A percentile compares a stretch with the other conserved stretches of the same genome.
phyloP scores from a whole-genome alignment of 2,888 invertebrate genomes.

The Acrocyrtus sp. region DNA sequence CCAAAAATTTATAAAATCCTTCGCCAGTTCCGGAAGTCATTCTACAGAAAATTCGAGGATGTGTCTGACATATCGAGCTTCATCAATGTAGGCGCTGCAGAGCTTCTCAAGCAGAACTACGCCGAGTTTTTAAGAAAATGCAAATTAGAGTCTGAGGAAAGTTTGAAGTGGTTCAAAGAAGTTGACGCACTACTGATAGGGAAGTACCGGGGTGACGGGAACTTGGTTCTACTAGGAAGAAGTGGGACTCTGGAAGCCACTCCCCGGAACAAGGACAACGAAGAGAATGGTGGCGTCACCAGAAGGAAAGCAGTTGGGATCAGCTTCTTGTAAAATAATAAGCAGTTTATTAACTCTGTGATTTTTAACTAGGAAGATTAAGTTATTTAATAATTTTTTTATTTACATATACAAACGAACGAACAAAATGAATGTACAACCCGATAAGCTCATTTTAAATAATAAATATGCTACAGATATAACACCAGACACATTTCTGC shows the following conservation, averaged over 20 bases:
- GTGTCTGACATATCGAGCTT: neutral
- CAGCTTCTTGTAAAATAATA: too few species aligned
- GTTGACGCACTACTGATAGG: neutral
- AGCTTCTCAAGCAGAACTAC: slow-evolving; percentile 1
- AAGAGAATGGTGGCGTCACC: too few species aligned
- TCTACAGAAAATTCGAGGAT: slow-evolving; percentile 17
- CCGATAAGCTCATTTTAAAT: neutral
- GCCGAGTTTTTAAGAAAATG: slow-evolving; percentile 10
- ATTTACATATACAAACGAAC: too few species aligned
- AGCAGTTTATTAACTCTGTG: too few species aligned
- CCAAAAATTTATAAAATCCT: slow-evolving; percentile 19
- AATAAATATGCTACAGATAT: too few species aligned
- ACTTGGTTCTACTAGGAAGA: slow-evolving; percentile 2
- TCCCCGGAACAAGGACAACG: too few species aligned
- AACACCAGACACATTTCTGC: too few species aligned
- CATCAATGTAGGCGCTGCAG: slow-evolving; percentile 3
- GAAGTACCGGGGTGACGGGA: slow-evolving; percentile 12
- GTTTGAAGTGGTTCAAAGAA: neutral
- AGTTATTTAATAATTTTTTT: too few species aligned
- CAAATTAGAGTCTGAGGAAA: slow-evolving; percentile 1
- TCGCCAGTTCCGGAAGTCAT: neutral
- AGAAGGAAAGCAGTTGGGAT: too few species aligned
- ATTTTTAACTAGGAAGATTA: too few species aligned
- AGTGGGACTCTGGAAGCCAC: too few species aligned
- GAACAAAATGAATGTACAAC: too few species aligned